Evolutionary conservation across 2,113 vertebrate species (phyloP).

Genomic region (Marmota flaviventris): DNA sequence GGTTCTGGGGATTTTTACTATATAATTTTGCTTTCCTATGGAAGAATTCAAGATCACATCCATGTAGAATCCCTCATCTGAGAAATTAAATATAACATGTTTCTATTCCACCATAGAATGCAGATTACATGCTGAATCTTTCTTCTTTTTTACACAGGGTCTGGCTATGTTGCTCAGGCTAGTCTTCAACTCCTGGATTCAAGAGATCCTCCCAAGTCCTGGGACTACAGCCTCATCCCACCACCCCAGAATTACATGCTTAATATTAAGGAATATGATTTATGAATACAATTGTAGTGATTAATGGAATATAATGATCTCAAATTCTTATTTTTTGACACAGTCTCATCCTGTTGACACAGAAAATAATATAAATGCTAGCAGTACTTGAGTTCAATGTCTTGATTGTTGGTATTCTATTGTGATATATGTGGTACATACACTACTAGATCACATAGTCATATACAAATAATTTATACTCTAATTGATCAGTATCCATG

Average conservation of each 20-base stretch:
- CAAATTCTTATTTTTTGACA: slow-evolving; percentile 39
- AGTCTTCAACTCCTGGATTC: neutral
- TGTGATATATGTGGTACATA: neutral
- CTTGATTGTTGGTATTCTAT: neutral
- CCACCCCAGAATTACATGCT: neutral
- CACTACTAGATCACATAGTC: neutral
- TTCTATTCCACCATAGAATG: neutral
- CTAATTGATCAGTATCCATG: neutral
- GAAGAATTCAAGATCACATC: slow-evolving; percentile 44
- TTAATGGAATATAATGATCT: slow-evolving; percentile 25
- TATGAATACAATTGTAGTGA: neutral
- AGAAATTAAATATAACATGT: neutral
- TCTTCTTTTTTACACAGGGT: neutral
- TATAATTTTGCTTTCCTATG: neutral
- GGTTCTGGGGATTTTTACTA: neutral
- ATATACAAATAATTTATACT: neutral
- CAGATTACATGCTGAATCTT: neutral
- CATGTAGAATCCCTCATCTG: neutral
- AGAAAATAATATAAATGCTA: slow-evolving; percentile 22
- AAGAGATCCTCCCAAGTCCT: neutral
- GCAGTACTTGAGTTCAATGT: neutral
- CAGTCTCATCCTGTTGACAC: neutral
- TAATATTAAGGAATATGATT: slow-evolving; percentile 14
- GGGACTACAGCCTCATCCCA: neutral
- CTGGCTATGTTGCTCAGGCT: neutral